Percentiles rank a stretch among this genome's conserved stretches.
Evolutionary conservation across 1,140 invertebrate genomes (phyloP).

Genomic region (Aphaenogaster ashmeadi): DNA sequence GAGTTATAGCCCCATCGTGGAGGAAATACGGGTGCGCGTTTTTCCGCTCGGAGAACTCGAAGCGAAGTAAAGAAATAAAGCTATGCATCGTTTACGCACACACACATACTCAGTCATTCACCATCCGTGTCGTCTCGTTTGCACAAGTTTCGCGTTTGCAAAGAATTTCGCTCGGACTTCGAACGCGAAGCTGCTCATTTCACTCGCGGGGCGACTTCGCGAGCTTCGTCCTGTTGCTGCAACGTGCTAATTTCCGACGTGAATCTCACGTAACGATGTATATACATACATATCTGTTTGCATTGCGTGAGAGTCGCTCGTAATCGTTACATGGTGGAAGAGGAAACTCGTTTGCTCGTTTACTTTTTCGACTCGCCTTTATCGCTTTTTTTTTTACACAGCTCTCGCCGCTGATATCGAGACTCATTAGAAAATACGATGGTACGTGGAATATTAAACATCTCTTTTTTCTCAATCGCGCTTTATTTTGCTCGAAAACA

Average conservation of each 20-base stretch:
- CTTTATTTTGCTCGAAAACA: neutral
- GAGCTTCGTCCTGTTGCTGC: constrained; percentile 35
- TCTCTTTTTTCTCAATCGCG: neutral
- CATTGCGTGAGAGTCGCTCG: constrained; percentile 24
- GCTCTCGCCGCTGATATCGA: neutral
- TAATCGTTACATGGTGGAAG: constrained; percentile 23
- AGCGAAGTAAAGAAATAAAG: constrained; percentile 62
- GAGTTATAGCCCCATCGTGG: constrained; percentile 27
- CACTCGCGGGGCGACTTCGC: constrained; percentile 8
- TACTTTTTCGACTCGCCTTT: neutral
- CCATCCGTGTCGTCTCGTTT: constrained; percentile 33
- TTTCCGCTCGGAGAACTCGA: constrained; percentile 67
- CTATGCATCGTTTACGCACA: constrained; percentile 46
- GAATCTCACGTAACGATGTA: constrained; percentile 16
- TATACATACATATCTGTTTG: neutral
- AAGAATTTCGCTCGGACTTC: constrained; percentile 38
- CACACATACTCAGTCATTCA: constrained; percentile 1
- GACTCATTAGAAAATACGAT: neutral
- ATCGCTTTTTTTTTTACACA: neutral
- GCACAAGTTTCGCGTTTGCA: constrained; percentile 24
- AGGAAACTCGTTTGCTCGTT: constrained; percentile 33
- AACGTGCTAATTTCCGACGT: constrained; percentile 30
- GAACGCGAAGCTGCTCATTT: constrained; percentile 12
- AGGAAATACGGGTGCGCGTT: constrained; percentile 33
- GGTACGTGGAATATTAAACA: neutral